Percentiles rank a stretch among this genome's conserved stretches.
Conservation (phyloP, 2,797 vertebrate species). For the Coccyzus lansbergi region DNA sequence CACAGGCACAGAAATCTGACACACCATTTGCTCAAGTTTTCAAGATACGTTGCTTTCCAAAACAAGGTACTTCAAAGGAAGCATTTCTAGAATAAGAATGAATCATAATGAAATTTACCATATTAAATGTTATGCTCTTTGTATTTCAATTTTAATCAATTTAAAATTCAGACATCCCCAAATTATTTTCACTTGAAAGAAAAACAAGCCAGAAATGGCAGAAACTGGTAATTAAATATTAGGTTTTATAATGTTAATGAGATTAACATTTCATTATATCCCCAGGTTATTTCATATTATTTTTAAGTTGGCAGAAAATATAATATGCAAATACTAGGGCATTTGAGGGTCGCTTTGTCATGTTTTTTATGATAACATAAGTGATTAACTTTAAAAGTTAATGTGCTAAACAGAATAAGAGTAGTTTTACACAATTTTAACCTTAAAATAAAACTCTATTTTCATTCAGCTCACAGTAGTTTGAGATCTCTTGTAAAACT, state of each 20-base stretch:
- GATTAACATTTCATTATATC: constrained; percentile 35
- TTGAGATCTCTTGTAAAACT: not conserved
- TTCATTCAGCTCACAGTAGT: not conserved
- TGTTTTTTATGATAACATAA: constrained; percentile 28
- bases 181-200: constrained; percentile 45
- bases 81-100: not conserved
- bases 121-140: constrained; percentile 8
- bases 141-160: not conserved
- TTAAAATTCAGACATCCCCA: constrained; percentile 14
- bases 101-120: constrained; percentile 12
- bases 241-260: constrained; percentile 5
- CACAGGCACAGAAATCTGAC: constrained; percentile 8
- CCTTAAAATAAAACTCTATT: not conserved
- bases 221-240: constrained; percentile 36
- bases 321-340: constrained; percentile 40
- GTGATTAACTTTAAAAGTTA: constrained; percentile 1
- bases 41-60: not conserved
- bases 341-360: constrained; percentile 31
- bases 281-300: constrained; percentile 21
- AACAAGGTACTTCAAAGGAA: constrained; percentile 31
- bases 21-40: not conserved
- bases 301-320: constrained; percentile 42
- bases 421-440: not conserved
- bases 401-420: not conserved
- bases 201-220: constrained; percentile 40